Base-by-base conservation (phyloP, 2,113 vertebrate species). In the Cyanistes caeruleus region DNA sequence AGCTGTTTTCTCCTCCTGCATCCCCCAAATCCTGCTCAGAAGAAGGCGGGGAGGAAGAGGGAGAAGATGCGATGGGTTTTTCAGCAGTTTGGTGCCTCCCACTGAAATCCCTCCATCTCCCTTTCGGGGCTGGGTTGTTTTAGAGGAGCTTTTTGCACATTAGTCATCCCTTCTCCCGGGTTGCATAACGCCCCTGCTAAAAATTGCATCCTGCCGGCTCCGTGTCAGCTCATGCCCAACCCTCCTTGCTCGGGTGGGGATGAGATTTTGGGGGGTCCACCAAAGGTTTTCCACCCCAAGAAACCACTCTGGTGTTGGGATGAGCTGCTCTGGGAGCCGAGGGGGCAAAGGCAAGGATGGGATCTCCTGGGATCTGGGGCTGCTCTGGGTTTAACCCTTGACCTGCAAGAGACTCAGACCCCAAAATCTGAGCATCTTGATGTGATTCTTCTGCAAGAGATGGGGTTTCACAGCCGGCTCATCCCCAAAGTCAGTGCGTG, bases 121-220 rank as follows among this genome's bases (percentile, higher is more conserved):
- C 70, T 23, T 96, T 97, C 9, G 80, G 72, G 79, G 84, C 88
- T 65, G 25, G 87, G 65, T 62, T 87, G 84, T 73, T 95, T 80
- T 21, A 93, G 79, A 97, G 95, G 94, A 95, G 84, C 83, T 81
- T 84, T 96, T 30, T 58, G 96, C 91, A 95, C 87, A 96, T 97
- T 96, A 97, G 81, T 97, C 97, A 97, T 92, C 96, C 97, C 87
- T 73, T 63, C 84, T 55, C 93, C 95, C 23, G 49, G 87, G 96
- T 96, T 98, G 98, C 97, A 97, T 98, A 98, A 98, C 91, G 15
- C 89, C 80, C 93, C 90, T 72, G 96, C 98, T 98, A 98, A 98
- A 98, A 98, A 98, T 95, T 96, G 97, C 97, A 94, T 58, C 89
- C 69, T 75, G 3, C 92, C 48, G 1, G 92, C 96, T 95, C 93